Evolutionary conservation across 1,140 invertebrate species (phyloP).

Genomic region (Nomia melanderi): DNA sequence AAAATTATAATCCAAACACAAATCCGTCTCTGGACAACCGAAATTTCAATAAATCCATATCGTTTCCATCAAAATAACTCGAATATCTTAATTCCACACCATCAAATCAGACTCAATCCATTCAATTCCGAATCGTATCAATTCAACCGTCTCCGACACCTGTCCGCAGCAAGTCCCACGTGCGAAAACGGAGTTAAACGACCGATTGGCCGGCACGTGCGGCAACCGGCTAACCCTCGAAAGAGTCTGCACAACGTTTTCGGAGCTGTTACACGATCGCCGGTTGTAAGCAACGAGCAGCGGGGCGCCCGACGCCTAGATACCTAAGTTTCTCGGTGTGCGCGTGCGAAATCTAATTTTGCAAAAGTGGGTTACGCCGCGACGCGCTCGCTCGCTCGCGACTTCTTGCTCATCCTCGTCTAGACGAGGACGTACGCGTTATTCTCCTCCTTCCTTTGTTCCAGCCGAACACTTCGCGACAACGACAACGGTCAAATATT

Average conservation of each 20-base stretch:
- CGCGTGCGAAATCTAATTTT: constrained; percentile 58
- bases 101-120: too few relatives aligned
- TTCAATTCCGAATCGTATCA: too few relatives aligned
- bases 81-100: too few relatives aligned
- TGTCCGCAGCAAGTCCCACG: background rate
- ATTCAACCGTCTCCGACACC: too few relatives aligned
- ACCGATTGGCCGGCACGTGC: constrained; percentile 26
- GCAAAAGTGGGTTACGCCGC: constrained; percentile 56
- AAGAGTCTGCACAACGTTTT: constrained; percentile 41
- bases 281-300: constrained; percentile 39
- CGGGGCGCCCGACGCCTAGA: constrained; percentile 39
- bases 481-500: constrained; percentile 4
- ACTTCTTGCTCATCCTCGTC: constrained; percentile 18
- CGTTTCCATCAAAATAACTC: too few relatives aligned
- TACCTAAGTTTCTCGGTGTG: background rate
- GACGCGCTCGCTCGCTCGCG: constrained; percentile 3
- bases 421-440: constrained; percentile 8
- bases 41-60: too few relatives aligned
- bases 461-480: background rate
- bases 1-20: too few relatives aligned
- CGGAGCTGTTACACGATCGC: constrained; percentile 22
- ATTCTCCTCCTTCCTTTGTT: constrained; percentile 10
- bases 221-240: constrained; percentile 10
- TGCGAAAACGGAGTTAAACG: constrained; percentile 27
- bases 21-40: too few relatives aligned